Conservation (phyloP, 2,113 vertebrate species). For the Echinops telfairi region DNA sequence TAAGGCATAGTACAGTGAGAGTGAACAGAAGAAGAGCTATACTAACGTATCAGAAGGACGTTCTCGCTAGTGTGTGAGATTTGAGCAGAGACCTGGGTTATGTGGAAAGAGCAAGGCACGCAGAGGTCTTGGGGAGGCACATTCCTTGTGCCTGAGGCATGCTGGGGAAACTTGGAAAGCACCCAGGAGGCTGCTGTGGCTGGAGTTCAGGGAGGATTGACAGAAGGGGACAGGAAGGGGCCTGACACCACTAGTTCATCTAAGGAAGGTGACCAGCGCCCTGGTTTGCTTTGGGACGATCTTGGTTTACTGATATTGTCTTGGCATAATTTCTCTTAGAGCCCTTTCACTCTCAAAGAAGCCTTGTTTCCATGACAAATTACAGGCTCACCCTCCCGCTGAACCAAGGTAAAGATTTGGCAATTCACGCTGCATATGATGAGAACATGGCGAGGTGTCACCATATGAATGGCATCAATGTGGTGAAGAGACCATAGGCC, state of each 20-base stretch:
- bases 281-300: background rate
- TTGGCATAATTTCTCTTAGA: background rate
- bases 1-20: background rate
- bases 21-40: background rate
- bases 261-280: background rate
- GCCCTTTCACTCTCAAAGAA: background rate
- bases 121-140: conserved; percentile 13
- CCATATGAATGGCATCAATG: background rate
- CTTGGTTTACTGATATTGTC: background rate
- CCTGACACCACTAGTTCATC: background rate
- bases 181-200: background rate
- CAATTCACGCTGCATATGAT: conserved; percentile 44
- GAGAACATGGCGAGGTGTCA: background rate
- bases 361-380: background rate
- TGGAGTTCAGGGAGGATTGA: background rate
- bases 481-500: background rate
- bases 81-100: conserved; percentile 40
- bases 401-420: background rate
- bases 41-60: background rate
- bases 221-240: background rate
- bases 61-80: background rate
- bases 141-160: background rate
- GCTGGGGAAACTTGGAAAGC: conserved; percentile 19
- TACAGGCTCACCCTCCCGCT: background rate
- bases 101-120: background rate